Conservation (phyloP, 2,797 vertebrate species). For the Hapalemur alaotrensis region DNA sequence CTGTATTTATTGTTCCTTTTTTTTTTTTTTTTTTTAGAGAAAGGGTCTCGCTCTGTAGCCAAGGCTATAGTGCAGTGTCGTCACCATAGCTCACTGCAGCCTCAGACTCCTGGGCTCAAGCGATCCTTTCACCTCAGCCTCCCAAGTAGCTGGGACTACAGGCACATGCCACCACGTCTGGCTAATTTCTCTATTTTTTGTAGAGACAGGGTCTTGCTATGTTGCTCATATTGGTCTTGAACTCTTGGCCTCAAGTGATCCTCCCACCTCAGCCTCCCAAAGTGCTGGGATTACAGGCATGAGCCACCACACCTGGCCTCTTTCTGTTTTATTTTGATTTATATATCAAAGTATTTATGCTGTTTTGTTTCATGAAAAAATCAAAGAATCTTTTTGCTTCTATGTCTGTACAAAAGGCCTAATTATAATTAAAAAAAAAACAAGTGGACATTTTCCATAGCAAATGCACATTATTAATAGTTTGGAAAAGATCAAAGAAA, state of each 20-base stretch:
- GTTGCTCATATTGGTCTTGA: background rate
- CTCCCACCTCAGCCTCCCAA: background rate
- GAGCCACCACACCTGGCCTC: background rate
- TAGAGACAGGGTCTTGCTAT: background rate
- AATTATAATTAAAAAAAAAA: background rate
- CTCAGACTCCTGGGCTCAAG: no score
- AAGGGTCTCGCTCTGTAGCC: no score
- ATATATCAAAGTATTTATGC: background rate
- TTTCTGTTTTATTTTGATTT: background rate
- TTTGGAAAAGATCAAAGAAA: background rate
- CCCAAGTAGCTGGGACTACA: background rate
- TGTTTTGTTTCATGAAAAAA: background rate
- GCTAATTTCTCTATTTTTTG: background rate
- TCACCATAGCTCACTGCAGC: no score
- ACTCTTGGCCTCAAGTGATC: background rate
- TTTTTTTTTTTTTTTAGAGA: background rate
- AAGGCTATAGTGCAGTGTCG: no score
- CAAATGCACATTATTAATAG: background rate
- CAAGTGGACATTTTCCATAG: background rate
- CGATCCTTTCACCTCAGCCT: background rate
- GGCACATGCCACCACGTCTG: background rate
- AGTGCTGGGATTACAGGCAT: background rate
- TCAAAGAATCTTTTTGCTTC: background rate
- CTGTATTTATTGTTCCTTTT: background rate
- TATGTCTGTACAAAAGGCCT: background rate